These are phyloP conservation scores for Disparrhopalites patrizii DNA, from an alignment of 2,888 invertebrate species.

Conservation along the genomic window DNA sequence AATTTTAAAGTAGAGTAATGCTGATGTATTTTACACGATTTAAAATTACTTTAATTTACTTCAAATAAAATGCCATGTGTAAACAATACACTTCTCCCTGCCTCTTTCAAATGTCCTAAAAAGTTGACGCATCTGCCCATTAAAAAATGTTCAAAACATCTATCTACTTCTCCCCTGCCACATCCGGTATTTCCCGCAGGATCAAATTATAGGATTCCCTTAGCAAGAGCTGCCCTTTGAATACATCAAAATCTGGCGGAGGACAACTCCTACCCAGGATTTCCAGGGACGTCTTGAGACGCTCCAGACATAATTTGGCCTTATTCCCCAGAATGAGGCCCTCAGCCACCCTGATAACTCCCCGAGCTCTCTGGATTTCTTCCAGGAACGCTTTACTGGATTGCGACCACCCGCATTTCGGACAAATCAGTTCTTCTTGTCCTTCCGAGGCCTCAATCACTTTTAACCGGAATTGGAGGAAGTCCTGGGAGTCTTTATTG, in stretches of 20 bases:
- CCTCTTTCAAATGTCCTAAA: no score
- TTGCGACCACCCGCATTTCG: not conserved
- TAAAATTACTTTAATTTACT: no score
- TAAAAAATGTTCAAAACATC: no score
- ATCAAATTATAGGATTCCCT: no score
- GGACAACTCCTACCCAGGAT: not conserved
- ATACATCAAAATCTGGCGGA: not conserved
- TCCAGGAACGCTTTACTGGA: not conserved
- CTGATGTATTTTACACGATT: no score
- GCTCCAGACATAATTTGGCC: not conserved
- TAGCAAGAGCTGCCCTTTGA: not conserved
- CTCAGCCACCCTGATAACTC: not conserved
- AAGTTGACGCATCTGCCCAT: no score
- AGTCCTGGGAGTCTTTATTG: not conserved
- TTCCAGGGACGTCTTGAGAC: not conserved
- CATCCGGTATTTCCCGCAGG: no score
- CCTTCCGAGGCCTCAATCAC: not conserved
- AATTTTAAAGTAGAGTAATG: no score
- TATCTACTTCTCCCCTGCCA: no score
- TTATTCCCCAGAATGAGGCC: not conserved
- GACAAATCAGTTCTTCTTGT: not conserved
- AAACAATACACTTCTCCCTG: no score
- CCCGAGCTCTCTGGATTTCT: not conserved
- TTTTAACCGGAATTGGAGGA: no score
- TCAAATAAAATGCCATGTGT: no score